Evolutionary conservation across 2,113 vertebrate genomes (phyloP).

Genomic region (Felis chaus): DNA sequence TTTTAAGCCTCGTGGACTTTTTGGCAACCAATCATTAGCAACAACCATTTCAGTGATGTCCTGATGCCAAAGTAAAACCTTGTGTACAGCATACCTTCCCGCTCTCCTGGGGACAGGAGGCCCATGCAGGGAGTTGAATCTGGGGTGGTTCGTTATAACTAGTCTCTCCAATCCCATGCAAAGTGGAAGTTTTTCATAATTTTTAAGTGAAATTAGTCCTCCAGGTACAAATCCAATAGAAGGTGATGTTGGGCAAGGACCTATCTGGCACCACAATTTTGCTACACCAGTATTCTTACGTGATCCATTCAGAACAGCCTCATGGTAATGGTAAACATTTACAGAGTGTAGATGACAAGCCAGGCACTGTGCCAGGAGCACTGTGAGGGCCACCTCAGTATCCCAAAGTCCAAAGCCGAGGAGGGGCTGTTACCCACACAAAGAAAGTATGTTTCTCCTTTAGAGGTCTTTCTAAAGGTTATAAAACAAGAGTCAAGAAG

Average conservation of each 20-base stretch:
- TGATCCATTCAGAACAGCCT: neutral
- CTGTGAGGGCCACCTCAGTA: accelerated
- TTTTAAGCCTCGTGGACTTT: neutral
- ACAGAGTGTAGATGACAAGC: neutral
- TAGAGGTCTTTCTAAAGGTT: neutral
- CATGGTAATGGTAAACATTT: neutral
- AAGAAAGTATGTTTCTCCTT: neutral
- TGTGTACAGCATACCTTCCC: neutral
- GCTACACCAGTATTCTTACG: neutral
- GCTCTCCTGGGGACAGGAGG: neutral
- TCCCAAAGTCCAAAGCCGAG: neutral
- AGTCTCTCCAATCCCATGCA: neutral
- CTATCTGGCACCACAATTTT: neutral
- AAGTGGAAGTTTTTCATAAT: neutral
- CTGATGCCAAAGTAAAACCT: neutral
- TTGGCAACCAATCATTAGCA: neutral
- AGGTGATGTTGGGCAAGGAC: neutral
- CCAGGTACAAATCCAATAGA: neutral
- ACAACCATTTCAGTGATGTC: neutral
- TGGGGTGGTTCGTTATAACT: neutral
- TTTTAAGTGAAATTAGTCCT: neutral
- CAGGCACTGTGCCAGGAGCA: neutral
- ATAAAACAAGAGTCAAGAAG: neutral
- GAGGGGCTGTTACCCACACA: no score
- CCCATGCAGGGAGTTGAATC: accelerated